Base-by-base conservation (phyloP, 1,140 invertebrate genomes). In the Ooceraea biroi region DNA sequence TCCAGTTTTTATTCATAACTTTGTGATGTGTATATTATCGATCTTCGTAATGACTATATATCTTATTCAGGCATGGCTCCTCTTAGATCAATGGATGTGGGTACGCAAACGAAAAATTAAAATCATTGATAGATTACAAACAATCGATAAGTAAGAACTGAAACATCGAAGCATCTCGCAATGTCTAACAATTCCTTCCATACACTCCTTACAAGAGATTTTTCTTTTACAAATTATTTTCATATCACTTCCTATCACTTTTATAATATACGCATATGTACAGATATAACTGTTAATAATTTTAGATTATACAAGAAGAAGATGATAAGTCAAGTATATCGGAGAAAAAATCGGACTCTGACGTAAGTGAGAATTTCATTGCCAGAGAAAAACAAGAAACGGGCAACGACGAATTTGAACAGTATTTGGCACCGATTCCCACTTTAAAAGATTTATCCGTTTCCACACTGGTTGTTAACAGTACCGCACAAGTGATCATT, bases 1-100 rank as follows among this genome's bases (percentile, higher is more conserved):
- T 91, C 92, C 93, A 0, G 84, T 93, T 71, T 94, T 93, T 71
- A 90, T 94, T 66, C 94, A 94, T 58, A 93, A 93, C 84, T 94
- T 94, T 46, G 19, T 90, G 10, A 86, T 93, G 17, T 93, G 93
- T 63, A 90, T 93, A 25, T 19, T 93, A 27, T 94, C 93, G 22
- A 90, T 94, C 36, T 91, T 93, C 17, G 88, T 88, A 22, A 92
- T 92, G 90, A 76, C 57, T 25, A 17, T 94, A 7, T 94, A 93
- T 74, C 68, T 93, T 1, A 72, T 93, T 41, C 93, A 94, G 55
- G 84, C 84, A 25, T 94, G 93, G 93, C 83, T 93, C 10, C 74
- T 92, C 0, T 85, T 83, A 25, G 93, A 94, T 17, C 71, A 55
- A 25, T 91, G 90, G 78, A 71, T 41, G 61, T 93, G 88, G 93